Conservation (phyloP, 2,113 vertebrate genomes). For the Psephotus haematonotus region DNA sequence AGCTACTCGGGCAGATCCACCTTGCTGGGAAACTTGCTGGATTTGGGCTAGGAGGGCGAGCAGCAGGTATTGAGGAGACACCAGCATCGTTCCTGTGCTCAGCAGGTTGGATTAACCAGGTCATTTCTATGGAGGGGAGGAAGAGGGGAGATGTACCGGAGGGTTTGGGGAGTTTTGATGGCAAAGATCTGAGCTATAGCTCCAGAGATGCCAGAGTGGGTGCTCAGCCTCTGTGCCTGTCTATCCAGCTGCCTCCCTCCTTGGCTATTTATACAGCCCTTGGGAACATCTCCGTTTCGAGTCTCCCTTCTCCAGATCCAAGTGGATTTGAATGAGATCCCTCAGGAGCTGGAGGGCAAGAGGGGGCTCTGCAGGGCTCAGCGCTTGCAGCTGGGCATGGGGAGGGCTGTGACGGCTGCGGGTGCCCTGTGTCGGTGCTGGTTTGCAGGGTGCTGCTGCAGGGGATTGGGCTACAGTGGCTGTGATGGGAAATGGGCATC, state of each 20-base stretch:
- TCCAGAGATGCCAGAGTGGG: neutral
- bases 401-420: neutral
- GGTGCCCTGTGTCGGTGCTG: fast-evolving
- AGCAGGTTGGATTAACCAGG: neutral
- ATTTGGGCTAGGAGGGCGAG: neutral
- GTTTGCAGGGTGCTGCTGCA: neutral
- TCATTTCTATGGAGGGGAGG: neutral
- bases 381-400: fast-evolving
- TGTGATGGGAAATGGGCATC: neutral
- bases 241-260: neutral
- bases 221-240: neutral
- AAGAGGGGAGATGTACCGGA: neutral
- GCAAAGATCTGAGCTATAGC: neutral
- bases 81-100: fast-evolving
- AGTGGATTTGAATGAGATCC: neutral
- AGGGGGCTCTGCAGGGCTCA: neutral
- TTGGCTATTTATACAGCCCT: neutral
- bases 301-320: neutral
- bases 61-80: fast-evolving
- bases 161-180: neutral
- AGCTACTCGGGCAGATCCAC: neutral
- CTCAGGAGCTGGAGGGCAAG: neutral
- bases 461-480: neutral
- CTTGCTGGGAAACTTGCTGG: neutral
- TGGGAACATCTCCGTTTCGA: neutral